Percentiles rank a stretch among this genome's conserved stretches.
These are phyloP conservation scores for Vultur gryphus DNA, from an alignment of 2,797 vertebrate genomes.

Conservation along the genomic window DNA sequence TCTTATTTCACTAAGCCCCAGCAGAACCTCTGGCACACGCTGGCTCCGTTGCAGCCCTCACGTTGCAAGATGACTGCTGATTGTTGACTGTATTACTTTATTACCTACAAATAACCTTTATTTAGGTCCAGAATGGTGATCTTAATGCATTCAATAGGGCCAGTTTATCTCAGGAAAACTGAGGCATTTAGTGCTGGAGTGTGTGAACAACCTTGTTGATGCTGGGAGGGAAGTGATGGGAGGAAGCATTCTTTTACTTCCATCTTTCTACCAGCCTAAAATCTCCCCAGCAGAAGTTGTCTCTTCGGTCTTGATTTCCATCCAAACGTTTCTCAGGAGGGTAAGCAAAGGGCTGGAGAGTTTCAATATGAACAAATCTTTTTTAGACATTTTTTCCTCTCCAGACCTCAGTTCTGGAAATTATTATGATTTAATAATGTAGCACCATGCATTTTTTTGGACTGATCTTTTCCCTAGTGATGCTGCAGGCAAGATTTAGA, in stretches of 20 bases:
- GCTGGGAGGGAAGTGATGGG: neutral
- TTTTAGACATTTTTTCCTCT: neutral
- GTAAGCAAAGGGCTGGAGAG: neutral
- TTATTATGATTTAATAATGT: slow-evolving; percentile 1
- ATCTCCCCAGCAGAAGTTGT: neutral
- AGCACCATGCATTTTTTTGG: neutral
- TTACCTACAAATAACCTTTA: neutral
- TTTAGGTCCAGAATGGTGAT: neutral
- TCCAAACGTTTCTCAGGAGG: neutral
- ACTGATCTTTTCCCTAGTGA: neutral
- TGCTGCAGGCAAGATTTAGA: neutral
- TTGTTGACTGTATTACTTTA: neutral
- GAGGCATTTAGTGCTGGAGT: neutral
- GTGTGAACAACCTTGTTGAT: neutral
- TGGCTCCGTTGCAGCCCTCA: neutral
- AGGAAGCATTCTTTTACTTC: neutral
- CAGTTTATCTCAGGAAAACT: neutral
- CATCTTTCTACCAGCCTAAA: neutral
- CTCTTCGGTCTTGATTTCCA: neutral
- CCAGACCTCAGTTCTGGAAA: neutral
- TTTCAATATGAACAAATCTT: slow-evolving; percentile 7
- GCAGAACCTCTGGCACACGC: neutral
- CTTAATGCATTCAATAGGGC: neutral
- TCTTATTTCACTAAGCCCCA: neutral
- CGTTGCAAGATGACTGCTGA: neutral